phyloP scores from a whole-genome alignment of 2,888 invertebrate genomes.

The Craniophora ligustri region DNA sequence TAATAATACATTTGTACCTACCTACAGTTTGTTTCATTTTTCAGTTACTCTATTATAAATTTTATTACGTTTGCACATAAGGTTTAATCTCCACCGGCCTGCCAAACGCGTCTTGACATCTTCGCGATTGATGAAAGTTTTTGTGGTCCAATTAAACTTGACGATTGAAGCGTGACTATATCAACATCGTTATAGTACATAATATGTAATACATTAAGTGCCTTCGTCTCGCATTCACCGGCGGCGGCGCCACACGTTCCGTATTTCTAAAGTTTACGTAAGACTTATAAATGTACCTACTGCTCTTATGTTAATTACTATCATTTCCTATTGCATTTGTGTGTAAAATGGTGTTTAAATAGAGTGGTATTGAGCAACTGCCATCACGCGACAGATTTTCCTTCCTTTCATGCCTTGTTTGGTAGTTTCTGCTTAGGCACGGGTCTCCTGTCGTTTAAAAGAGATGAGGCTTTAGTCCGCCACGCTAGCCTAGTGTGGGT shows the following conservation, averaged over 20 bases:
- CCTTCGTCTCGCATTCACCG: conserved; percentile 25
- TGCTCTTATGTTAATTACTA: conserved; percentile 16
- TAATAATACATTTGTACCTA: too few relatives aligned
- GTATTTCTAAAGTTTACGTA: conserved; percentile 38
- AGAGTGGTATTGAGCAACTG: neutral
- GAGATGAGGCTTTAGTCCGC: too few relatives aligned
- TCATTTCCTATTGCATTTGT: conserved; percentile 1
- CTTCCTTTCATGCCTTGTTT: neutral
- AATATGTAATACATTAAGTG: too few relatives aligned
- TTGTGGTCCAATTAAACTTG: conserved; percentile 11
- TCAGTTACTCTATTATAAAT: too few relatives aligned
- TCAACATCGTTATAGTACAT: conserved; percentile 19
- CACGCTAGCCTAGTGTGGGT: too few relatives aligned
- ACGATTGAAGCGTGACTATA: conserved; percentile 10
- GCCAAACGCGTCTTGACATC: neutral
- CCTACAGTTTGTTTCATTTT: too few relatives aligned
- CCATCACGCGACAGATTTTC: neutral
- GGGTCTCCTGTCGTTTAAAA: too few relatives aligned
- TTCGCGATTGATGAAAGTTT: neutral
- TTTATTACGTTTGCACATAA: too few relatives aligned
- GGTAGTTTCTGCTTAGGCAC: neutral
- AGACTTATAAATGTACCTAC: conserved; percentile 18
- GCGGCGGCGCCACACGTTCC: conserved; percentile 23
- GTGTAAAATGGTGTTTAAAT: neutral
- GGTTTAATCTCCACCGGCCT: too few relatives aligned